These are phyloP conservation scores for Metopia argyrocephala DNA, from an alignment of 2,888 invertebrate genomes.

Conservation along the genomic window DNA sequence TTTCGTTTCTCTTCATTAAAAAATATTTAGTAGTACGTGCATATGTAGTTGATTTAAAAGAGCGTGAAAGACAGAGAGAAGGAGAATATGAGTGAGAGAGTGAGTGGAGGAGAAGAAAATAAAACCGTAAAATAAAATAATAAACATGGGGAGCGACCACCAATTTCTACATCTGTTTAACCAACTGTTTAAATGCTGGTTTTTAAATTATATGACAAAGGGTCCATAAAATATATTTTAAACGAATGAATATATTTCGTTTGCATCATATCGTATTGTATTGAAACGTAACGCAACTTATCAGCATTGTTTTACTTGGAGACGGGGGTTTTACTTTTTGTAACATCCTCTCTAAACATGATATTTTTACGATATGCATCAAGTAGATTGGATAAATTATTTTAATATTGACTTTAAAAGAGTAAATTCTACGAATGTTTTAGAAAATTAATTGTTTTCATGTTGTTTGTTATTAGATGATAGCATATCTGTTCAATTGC, in stretches of 20 bases:
- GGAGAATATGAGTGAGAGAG: slow-evolving; percentile 22
- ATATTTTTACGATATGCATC: neutral
- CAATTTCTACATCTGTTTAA: slow-evolving; percentile 62
- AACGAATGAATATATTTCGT: slow-evolving; percentile 34
- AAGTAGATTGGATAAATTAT: neutral
- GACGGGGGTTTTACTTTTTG: neutral
- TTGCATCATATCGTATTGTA: slow-evolving; percentile 1
- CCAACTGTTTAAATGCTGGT: slow-evolving; percentile 55
- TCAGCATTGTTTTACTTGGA: neutral
- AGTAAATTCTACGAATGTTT: neutral
- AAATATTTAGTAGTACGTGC: too few species aligned
- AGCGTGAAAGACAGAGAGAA: neutral
- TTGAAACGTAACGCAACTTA: neutral
- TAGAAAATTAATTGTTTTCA: too few species aligned
- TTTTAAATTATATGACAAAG: slow-evolving; percentile 37
- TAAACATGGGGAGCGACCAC: slow-evolving; percentile 48
- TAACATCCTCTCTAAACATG: neutral
- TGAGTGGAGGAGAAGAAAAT: slow-evolving; percentile 15
- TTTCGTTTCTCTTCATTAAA: too few species aligned
- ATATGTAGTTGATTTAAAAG: too few species aligned
- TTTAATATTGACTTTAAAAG: neutral
- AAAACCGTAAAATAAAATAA: neutral
- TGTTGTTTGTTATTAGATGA: too few species aligned
- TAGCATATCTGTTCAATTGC: too few species aligned
- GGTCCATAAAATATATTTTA: slow-evolving; percentile 25